Percentiles rank a stretch among this genome's conserved stretches.
Conservation (phyloP, 2,888 invertebrate genomes). For the Cosmorhoe ocellata region DNA sequence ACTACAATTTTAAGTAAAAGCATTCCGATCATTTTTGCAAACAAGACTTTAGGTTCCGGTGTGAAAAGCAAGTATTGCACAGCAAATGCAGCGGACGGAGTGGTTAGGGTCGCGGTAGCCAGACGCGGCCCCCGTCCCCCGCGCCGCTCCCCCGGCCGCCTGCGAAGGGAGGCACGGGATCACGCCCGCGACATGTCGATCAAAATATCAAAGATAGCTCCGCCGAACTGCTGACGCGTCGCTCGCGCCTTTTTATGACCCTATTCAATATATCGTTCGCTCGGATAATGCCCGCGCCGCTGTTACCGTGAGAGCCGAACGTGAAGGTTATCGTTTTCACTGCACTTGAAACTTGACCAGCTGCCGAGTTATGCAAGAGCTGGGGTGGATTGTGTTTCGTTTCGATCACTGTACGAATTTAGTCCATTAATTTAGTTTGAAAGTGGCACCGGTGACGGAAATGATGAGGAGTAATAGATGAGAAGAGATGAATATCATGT, state of each 20-base stretch:
- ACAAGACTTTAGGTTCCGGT: constrained; percentile 9
- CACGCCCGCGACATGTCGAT: constrained; percentile 4
- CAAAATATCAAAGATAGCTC: constrained; percentile 1
- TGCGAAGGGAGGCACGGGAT: constrained; percentile 2
- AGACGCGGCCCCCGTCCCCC: neutral
- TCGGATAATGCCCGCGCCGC: neutral
- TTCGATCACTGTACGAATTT: constrained; percentile 1
- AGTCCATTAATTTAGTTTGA: no score
- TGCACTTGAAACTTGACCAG: neutral
- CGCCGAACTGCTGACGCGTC: neutral
- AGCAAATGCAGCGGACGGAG: constrained; percentile 4
- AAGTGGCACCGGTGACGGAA: no score
- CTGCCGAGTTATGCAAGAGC: constrained; percentile 1
- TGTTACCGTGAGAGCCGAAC: neutral
- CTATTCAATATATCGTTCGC: neutral
- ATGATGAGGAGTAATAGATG: no score
- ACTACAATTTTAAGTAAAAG: constrained; percentile 1
- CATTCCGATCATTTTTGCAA: constrained; percentile 1
- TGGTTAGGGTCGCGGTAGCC: constrained; percentile 9
- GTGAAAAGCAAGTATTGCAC: constrained; percentile 5
- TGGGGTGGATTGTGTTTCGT: neutral
- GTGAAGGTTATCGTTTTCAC: constrained; percentile 1
- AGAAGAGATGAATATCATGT: no score
- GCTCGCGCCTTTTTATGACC: neutral
- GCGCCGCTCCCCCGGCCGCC: neutral